Conservation (phyloP, 2,113 vertebrate species). For the Mustela nigripes region DNA sequence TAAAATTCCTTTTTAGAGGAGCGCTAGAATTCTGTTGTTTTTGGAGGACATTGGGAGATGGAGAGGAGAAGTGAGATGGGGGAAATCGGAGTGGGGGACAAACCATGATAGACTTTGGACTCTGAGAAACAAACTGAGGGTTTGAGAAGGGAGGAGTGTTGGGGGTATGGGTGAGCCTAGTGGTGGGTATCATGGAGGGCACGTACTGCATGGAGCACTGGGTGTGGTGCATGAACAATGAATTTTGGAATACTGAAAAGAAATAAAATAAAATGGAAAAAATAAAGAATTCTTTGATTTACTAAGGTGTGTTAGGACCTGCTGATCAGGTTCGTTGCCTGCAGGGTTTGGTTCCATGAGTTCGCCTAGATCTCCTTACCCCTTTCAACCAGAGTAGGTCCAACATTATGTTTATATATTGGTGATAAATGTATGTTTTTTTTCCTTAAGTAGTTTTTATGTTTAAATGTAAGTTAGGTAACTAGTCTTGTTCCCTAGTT, state of each 20-base stretch:
- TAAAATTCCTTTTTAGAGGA: background rate
- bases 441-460: slow-evolving; percentile 34
- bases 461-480: background rate
- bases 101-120: too few relatives aligned
- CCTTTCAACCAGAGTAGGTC: background rate
- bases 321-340: background rate
- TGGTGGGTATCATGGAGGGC: too few relatives aligned
- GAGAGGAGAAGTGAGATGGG: too few relatives aligned
- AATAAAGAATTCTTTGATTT: background rate
- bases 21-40: background rate
- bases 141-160: too few relatives aligned
- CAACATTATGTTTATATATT: slow-evolving; percentile 6
- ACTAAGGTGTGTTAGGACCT: background rate
- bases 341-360: fast-evolving
- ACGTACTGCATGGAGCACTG: too few relatives aligned
- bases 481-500: background rate
- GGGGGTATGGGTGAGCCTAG: too few relatives aligned
- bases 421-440: background rate
- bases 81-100: too few relatives aligned
- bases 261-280: too few relatives aligned
- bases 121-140: too few relatives aligned
- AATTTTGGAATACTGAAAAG: too few relatives aligned
- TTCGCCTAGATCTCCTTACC: background rate
- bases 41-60: background rate
- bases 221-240: too few relatives aligned